Evolutionary conservation across 2,797 vertebrate genomes (phyloP).

Genomic region (Phrynocephalus vlangalii): DNA sequence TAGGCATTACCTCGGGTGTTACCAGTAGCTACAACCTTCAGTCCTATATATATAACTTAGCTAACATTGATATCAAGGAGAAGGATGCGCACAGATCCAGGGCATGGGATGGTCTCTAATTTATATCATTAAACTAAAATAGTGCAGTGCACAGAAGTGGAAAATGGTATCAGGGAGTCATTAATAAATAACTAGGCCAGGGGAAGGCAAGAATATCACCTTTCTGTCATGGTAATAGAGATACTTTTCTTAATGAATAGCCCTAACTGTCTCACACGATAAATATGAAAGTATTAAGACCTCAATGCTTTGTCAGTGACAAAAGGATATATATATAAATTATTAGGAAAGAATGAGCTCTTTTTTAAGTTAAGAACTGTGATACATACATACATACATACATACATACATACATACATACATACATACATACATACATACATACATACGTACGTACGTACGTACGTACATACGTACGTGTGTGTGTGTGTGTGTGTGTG

Average conservation of each 20-base stretch:
- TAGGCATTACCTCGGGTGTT: constrained; percentile 6
- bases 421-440: constrained; percentile 12
- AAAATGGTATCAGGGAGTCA: constrained; percentile 65
- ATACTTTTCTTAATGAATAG: constrained; percentile 66
- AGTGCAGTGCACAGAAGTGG: constrained; percentile 54
- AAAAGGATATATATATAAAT: constrained; percentile 47
- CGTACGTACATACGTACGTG: not conserved
- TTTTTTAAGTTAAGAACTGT: constrained; percentile 54
- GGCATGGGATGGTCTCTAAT: constrained; percentile 60
- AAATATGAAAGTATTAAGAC: constrained; percentile 59
- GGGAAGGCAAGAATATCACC: constrained; percentile 64
- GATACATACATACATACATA: constrained; percentile 22
- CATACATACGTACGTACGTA: constrained; percentile 21
- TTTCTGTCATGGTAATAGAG: constrained; percentile 68
- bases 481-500: not conserved
- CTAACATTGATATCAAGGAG: constrained; percentile 28
- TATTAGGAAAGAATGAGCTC: constrained; percentile 57
- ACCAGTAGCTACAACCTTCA: not conserved
- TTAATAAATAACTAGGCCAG: constrained; percentile 62
- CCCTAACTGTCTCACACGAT: constrained; percentile 44
- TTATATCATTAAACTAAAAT: constrained; percentile 67
- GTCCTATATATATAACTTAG: constrained; percentile 7
- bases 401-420: constrained; percentile 25
- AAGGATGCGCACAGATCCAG: constrained; percentile 19
- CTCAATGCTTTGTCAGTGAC: constrained; percentile 52